phyloP scores from a whole-genome alignment of 2,888 invertebrate species.

The Parnassius smintheus region DNA sequence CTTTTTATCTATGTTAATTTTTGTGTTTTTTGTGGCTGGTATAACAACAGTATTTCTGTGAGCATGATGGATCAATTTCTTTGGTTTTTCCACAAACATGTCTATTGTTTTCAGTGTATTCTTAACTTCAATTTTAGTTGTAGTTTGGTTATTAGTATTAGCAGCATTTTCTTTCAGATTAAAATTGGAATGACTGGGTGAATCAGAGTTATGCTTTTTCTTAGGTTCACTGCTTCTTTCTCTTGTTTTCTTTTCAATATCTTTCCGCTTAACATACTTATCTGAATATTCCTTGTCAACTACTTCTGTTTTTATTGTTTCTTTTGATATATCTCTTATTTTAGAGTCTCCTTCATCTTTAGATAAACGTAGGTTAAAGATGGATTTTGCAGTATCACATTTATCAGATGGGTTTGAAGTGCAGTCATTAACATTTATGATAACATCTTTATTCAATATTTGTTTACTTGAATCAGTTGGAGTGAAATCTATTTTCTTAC shows the following conservation, averaged over 20 bases:
- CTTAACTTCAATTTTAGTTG: constrained; percentile 53
- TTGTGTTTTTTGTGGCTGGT: constrained; percentile 35
- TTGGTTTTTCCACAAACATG: constrained; percentile 62
- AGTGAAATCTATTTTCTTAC: constrained; percentile 61
- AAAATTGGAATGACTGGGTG: constrained; percentile 54
- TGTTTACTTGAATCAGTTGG: constrained; percentile 41
- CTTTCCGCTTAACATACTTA: constrained; percentile 71
- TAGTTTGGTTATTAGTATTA: constrained; percentile 38
- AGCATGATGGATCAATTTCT: constrained; percentile 55
- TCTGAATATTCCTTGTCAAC: constrained; percentile 57
- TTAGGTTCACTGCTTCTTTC: constrained; percentile 42
- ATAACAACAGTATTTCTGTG: constrained; percentile 58
- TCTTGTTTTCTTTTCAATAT: constrained; percentile 46
- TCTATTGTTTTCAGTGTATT: constrained; percentile 63
- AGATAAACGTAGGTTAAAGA: constrained; percentile 49
- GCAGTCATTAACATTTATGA: constrained; percentile 43
- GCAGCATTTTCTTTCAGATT: constrained; percentile 53
- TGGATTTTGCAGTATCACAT: constrained; percentile 47
- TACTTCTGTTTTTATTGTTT: constrained; percentile 43
- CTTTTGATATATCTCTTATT: constrained; percentile 37
- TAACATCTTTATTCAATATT: constrained; percentile 44
- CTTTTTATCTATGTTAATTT: constrained; percentile 41
- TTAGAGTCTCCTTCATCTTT: constrained; percentile 43
- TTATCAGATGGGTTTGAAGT: constrained; percentile 47
- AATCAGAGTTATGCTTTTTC: constrained; percentile 47